Evolutionary conservation across 2,797 vertebrate genomes (phyloP), one percentile per base, ranked within the genome.

Genomic region (Melanotaenia pygmaea): DNA sequence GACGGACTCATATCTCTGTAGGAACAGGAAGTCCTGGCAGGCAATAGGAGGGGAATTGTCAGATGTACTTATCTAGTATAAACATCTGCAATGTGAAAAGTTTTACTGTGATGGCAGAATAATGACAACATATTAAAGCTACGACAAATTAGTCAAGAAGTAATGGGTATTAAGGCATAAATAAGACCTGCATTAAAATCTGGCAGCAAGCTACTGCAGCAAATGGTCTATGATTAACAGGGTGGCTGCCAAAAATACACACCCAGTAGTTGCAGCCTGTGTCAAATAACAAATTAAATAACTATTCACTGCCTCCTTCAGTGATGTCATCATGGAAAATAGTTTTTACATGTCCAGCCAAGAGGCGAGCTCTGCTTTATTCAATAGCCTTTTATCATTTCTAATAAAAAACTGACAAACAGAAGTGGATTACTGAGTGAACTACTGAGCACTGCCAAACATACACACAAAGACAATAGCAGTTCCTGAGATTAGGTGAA

Each of bases 281-380:
- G 82, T 90, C 86, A 67, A 74, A 84, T 87, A 82, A 74, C 72
- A 83, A 86, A 83, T 90, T 79, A 84, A 88, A 84, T 71, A 64
- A 79, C 72, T 86, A 72, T 87, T 80, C 77, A 32, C 56, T 0
- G 74, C 50, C 66, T 83, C 18, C 54, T 76, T 67, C 26, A 18
- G 16, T 69, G 71, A 86, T 74, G 77, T 76, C 81, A 83, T 81
- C 68, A 70, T 79, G 79, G 83, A 84, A 87, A 90, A 84, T 75
- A 65, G 20, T 22, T 72, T 79, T 72, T 22, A 63, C 56, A 51
- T 13, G 51, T 72, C n/a, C 43, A 64, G 53, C 76, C 65, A 57
- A 72, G 57, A 78, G 53, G 40, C 56, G 30, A 56, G 67, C 57
- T 10, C 0, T 4, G 66, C 50, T 66, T 76, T 16, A 45, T 50